Conservation (phyloP, 2,113 vertebrate species). For the Trogon melanurus region DNA sequence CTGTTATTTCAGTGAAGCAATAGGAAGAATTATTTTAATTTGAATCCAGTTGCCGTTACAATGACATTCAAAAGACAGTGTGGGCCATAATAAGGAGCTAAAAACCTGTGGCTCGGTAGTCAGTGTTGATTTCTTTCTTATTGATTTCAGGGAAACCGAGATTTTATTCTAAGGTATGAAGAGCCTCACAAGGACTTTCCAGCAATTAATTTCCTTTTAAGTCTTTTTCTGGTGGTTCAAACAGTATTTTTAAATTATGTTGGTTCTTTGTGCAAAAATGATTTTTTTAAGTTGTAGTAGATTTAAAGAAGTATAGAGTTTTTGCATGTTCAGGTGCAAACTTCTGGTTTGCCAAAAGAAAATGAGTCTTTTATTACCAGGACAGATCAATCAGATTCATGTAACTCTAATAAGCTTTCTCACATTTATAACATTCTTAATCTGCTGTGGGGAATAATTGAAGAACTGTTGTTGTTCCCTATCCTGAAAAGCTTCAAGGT, state of each 20-base stretch:
- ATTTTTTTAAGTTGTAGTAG: not conserved
- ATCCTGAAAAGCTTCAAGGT: not conserved
- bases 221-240: not conserved
- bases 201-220: conserved; percentile 44
- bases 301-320: not conserved
- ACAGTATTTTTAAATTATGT: not conserved
- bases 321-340: not conserved
- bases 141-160: not conserved
- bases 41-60: not conserved
- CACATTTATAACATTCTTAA: not conserved
- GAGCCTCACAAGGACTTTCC: not conserved
- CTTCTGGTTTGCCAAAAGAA: not conserved
- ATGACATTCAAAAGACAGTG: not conserved
- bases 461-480: not conserved
- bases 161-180: not conserved
- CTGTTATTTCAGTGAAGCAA: not conserved
- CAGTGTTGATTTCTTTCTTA: conserved; percentile 17
- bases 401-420: not conserved
- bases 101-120: conserved; percentile 1
- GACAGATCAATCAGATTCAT: not conserved
- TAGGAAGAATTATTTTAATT: not conserved
- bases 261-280: not conserved
- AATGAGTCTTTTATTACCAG: not conserved
- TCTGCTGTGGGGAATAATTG: not conserved
- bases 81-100: conserved; percentile 13